Evolutionary conservation across 2,888 invertebrate species (phyloP), one percentile per base, ranked within the genome.

Genomic region (Leptodirus hochenwartii): DNA sequence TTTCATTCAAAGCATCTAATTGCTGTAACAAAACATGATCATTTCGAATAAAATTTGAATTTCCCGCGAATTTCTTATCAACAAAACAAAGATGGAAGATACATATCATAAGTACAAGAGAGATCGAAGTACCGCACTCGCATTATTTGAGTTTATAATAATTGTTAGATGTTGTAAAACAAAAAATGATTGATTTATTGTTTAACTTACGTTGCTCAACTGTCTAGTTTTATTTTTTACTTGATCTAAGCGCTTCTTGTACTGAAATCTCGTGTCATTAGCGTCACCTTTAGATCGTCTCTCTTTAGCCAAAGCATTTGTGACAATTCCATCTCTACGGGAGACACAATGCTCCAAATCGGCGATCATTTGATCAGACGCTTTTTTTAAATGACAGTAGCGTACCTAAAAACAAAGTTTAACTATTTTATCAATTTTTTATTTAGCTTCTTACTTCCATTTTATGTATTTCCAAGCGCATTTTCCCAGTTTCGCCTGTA

Each of bases 381-480:
- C 64, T 40, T 60, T 62, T 36, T 53, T 56, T 32, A 70, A 41
- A 38, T 67, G 64, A 9, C 53, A 42, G 31, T 54, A 56, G 4
- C 61, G 45, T 5, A 61, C 56, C 58, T 59, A 38, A 24, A 23
- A 35, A 14, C 20, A 3, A 14, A 26, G 13, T 32, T 6, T 27
- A 15, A 10, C 11, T 24, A 10, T 10, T 6, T 9, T 17, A 20
- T 22, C 13, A 9, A n/a, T 26, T 16, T 15, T 20, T 15, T 34
- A 11, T n/a, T 27, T 23, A 11, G 3, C 4, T 4, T 8, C 46
- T 56, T 49, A 81, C 78, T 54, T 77, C 69, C 84, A 84, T 84
- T 40, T 76, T 64, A 43, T 82, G 82, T 44, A 85, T 82, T 59
- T 85, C 84, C 22, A 60, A 62, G 46, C 66, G 74, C 81, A 84